Conservation (phyloP, 2,888 invertebrate species). For the Dynastes hyllus region DNA sequence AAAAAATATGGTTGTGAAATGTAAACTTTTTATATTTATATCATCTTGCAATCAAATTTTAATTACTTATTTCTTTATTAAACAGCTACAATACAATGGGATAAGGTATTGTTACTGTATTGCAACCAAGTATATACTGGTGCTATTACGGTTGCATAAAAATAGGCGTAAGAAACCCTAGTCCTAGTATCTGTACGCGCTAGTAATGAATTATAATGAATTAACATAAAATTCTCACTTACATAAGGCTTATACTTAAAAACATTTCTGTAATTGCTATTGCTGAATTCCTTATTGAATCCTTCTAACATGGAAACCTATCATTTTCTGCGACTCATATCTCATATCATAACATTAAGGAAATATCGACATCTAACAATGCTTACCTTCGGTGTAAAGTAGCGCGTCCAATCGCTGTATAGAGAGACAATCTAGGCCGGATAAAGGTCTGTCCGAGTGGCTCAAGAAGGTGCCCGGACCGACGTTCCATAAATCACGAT, state of each 20-base stretch:
- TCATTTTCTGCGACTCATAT: background rate
- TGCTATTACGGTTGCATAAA: conserved; percentile 12
- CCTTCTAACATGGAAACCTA: background rate
- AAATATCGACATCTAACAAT: background rate
- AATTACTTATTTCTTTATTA: too few relatives aligned
- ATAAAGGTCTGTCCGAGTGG: conserved; percentile 65
- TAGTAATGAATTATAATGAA: too few relatives aligned
- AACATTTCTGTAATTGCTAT: background rate
- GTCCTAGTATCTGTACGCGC: background rate
- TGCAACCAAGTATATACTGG: background rate
- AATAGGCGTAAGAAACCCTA: background rate
- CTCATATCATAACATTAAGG: background rate
- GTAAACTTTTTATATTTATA: too few relatives aligned
- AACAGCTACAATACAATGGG: too few relatives aligned
- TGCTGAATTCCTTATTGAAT: background rate
- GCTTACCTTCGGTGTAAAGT: conserved; percentile 64
- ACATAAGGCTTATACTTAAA: too few relatives aligned
- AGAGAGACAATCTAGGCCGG: conserved; percentile 65
- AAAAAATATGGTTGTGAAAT: too few relatives aligned
- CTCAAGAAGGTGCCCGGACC: conserved; percentile 67
- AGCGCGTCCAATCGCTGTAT: conserved; percentile 66
- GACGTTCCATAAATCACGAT: conserved; percentile 65
- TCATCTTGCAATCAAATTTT: too few relatives aligned
- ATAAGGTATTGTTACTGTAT: too few relatives aligned
- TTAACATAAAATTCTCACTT: too few relatives aligned